Evolutionary conservation across 1,140 invertebrate species (phyloP).

Genomic region (Drosophila kohkoa): DNA sequence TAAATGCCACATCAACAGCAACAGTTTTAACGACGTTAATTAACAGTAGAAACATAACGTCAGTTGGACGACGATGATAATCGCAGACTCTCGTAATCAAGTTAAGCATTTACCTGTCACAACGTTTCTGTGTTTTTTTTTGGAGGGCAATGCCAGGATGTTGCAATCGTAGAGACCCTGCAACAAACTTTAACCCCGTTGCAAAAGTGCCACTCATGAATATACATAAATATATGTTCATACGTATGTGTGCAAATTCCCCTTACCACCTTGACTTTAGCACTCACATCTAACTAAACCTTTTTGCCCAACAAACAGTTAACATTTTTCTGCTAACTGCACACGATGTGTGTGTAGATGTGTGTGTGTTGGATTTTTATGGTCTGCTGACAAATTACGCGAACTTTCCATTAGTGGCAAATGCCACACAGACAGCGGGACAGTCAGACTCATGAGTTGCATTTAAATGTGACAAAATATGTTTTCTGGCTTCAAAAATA

Average conservation of each 20-base stretch:
- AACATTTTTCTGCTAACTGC: slow-evolving; percentile 71
- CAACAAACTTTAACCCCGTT: slow-evolving; percentile 69
- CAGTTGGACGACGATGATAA: background rate
- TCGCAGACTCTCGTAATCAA: slow-evolving; percentile 11
- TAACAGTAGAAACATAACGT: slow-evolving; percentile 29
- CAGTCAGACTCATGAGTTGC: slow-evolving; percentile 32
- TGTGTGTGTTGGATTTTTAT: slow-evolving; percentile 64
- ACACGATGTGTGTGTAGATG: slow-evolving; percentile 40
- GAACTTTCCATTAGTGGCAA: slow-evolving; percentile 73
- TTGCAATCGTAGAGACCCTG: slow-evolving; percentile 45
- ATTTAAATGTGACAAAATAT: slow-evolving; percentile 25
- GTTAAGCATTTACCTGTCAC: slow-evolving; percentile 34
- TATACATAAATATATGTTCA: slow-evolving; percentile 26
- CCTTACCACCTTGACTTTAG: slow-evolving; percentile 6
- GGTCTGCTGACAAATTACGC: slow-evolving; percentile 79
- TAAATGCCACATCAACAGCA: slow-evolving; percentile 37
- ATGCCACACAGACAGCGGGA: slow-evolving; percentile 16
- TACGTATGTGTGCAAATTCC: background rate
- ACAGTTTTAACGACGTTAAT: slow-evolving; percentile 62
- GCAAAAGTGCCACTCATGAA: slow-evolving; percentile 49
- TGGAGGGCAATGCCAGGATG: slow-evolving; percentile 3
- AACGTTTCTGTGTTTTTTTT: background rate
- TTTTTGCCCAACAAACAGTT: slow-evolving; percentile 52
- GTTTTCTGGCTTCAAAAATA: background rate
- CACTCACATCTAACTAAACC: slow-evolving; percentile 7